Evolutionary conservation across 2,113 vertebrate species (phyloP), one percentile per base, ranked within the genome.

Genomic region (Scatophagus argus): DNA sequence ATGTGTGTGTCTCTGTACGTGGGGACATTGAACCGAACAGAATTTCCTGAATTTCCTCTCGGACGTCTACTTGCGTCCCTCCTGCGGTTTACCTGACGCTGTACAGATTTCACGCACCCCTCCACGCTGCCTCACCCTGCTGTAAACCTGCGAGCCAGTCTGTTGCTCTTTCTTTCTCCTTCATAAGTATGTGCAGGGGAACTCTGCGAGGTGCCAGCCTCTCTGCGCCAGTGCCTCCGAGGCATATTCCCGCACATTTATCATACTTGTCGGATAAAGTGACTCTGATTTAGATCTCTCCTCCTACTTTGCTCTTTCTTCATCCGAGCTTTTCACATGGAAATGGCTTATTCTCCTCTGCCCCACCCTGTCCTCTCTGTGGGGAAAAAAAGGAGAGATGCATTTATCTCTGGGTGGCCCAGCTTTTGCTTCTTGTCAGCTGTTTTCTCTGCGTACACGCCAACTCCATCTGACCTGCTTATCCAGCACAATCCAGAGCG

Each of bases 251-350:
- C 46, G 67, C 79, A 69, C 85, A 83, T 90, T 90, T 60, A 88
- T 90, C 87, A 88, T 64, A 82, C 64, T 74, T 77, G 85, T 82
- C 79, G 34, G 69, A 74, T 79, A 64, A 87, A 84, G 83, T 85
- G 79, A 88, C 70, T 88, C 79, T 77, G 81, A 85, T 83, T 83
- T 67, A 79, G 76, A 83, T 80, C 70, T 29, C 46, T 27, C 59
- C 34, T 16, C 59, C 34, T 16, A 11, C 74, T 49, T 54, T 49
- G 49, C 43, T 54, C 56, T 79, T 67, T 58, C 36, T 81, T 59
- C 60, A 74, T 68, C 27, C 31, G 34, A 69, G 66, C 47, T 64
- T 65, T 65, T 56, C 47, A 49, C 75, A 59, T 76, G 69, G 78
- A 85, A 87, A 87, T 29, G 58, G 60, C 77, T 80, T 63, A 70